phyloP scores from a whole-genome alignment of 2,888 invertebrate species.

The Pyrrhia umbra region DNA sequence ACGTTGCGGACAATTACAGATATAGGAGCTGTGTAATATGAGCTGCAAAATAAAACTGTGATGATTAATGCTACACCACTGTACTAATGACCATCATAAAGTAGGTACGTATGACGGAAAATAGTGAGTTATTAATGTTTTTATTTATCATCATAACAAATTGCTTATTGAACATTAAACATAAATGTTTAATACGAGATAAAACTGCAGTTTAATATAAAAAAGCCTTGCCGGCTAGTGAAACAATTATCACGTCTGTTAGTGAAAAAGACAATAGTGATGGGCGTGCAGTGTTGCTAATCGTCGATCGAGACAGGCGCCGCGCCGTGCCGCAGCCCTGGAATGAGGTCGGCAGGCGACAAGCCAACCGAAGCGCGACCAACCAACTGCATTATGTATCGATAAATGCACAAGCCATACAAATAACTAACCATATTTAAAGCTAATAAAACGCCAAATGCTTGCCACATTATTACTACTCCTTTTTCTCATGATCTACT shows the following conservation, averaged over 20 bases:
- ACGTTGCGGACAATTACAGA: slow-evolving; percentile 81
- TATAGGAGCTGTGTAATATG: slow-evolving; percentile 79
- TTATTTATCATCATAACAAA: slow-evolving; percentile 43
- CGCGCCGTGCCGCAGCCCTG: slow-evolving; percentile 70
- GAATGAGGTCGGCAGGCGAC: slow-evolving; percentile 79
- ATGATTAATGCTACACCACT: slow-evolving; percentile 78
- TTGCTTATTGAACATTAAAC: slow-evolving; percentile 24
- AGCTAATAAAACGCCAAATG: slow-evolving; percentile 36
- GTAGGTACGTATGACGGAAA: slow-evolving; percentile 59
- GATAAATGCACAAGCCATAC: slow-evolving; percentile 72
- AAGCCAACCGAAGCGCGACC: slow-evolving; percentile 71
- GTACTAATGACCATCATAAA: slow-evolving; percentile 70
- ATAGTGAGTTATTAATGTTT: slow-evolving; percentile 40
- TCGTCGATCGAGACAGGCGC: slow-evolving; percentile 80
- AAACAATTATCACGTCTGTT: slow-evolving; percentile 67
- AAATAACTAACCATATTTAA: slow-evolving; percentile 60
- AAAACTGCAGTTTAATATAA: slow-evolving; percentile 26
- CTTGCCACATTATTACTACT: slow-evolving; percentile 28
- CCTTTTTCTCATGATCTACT: slow-evolving; percentile 28
- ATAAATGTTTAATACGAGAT: slow-evolving; percentile 17
- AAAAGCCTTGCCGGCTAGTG: slow-evolving; percentile 41
- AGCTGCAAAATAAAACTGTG: slow-evolving; percentile 81
- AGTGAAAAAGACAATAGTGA: slow-evolving; percentile 83
- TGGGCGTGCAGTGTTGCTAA: slow-evolving; percentile 76
- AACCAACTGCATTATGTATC: slow-evolving; percentile 70